Conservation (phyloP, 2,797 vertebrate genomes). For the Leontopithecus rosalia region DNA sequence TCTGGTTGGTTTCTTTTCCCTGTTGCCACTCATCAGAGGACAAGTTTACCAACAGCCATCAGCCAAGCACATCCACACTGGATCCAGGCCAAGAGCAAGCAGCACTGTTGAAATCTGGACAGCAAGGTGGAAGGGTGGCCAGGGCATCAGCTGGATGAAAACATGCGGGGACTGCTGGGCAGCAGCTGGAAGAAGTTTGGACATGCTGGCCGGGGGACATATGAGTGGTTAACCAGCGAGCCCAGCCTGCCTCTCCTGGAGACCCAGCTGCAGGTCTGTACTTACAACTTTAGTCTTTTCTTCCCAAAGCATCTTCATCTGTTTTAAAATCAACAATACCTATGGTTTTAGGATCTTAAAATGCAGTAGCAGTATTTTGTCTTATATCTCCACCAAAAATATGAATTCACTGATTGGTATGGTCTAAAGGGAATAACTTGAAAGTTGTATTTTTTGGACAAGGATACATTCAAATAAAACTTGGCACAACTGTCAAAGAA, state of each 20-base stretch:
- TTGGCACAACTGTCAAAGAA: not conserved
- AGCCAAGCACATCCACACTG: constrained; percentile 74
- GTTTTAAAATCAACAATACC: not conserved
- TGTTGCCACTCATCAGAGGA: constrained; percentile 38
- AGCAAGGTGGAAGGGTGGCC: constrained; percentile 70
- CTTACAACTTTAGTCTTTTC: not conserved
- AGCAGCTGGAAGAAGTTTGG: constrained; percentile 94
- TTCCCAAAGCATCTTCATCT: not conserved
- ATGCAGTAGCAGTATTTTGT: not conserved
- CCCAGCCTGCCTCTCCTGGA: constrained; percentile 87
- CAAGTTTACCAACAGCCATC: constrained; percentile 75
- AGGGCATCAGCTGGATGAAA: constrained; percentile 70
- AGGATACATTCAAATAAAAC: not conserved
- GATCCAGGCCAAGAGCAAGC: constrained; percentile 73
- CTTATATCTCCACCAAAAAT: not conserved
- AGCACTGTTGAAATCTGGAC: not conserved
- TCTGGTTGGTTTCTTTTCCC: constrained; percentile 74
- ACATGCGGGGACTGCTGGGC: constrained; percentile 89
- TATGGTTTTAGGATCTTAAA: not conserved
- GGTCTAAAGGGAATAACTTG: not conserved
- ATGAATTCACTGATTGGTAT: not conserved
- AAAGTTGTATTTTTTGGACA: not conserved
- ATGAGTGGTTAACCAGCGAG: constrained; percentile 91
- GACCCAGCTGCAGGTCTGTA: constrained; percentile 89
- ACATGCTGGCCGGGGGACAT: constrained; percentile 90